Conservation (phyloP, 2,797 vertebrate genomes). For the Acestrorhynchus altus region DNA sequence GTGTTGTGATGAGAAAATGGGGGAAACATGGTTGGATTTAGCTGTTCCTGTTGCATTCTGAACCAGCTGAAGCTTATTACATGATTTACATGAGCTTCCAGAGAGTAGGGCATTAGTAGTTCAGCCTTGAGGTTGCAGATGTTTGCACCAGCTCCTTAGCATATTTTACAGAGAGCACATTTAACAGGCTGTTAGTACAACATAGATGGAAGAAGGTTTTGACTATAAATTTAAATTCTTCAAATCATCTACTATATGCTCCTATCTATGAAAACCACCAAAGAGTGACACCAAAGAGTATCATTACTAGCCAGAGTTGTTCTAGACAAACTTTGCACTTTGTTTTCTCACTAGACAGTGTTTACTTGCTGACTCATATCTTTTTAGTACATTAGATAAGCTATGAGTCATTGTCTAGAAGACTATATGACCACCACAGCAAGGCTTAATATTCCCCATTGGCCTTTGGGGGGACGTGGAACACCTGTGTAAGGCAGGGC, state of each 20-base stretch:
- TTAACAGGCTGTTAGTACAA: too few relatives aligned
- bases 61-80: too few relatives aligned
- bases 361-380: slow-evolving; percentile 46
- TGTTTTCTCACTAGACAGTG: slow-evolving; percentile 2
- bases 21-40: too few relatives aligned
- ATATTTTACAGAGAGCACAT: too few relatives aligned
- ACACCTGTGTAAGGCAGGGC: slow-evolving; percentile 46
- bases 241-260: neutral
- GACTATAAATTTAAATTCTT: too few relatives aligned
- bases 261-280: neutral
- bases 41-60: too few relatives aligned
- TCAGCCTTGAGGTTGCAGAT: too few relatives aligned
- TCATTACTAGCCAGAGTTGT: neutral
- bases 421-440: slow-evolving; percentile 30
- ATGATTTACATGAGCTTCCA: too few relatives aligned
- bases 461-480: slow-evolving; percentile 37
- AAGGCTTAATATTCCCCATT: slow-evolving; percentile 37
- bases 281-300: neutral
- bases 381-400: slow-evolving; percentile 41
- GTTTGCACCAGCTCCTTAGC: too few relatives aligned
- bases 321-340: slow-evolving; percentile 10
- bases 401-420: slow-evolving; percentile 30
- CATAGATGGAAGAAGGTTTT: too few relatives aligned
- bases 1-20: too few relatives aligned
- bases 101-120: too few relatives aligned